These are phyloP conservation scores for Antheraea assamensis DNA, from an alignment of 2,888 invertebrate species.

Conservation along the genomic window DNA sequence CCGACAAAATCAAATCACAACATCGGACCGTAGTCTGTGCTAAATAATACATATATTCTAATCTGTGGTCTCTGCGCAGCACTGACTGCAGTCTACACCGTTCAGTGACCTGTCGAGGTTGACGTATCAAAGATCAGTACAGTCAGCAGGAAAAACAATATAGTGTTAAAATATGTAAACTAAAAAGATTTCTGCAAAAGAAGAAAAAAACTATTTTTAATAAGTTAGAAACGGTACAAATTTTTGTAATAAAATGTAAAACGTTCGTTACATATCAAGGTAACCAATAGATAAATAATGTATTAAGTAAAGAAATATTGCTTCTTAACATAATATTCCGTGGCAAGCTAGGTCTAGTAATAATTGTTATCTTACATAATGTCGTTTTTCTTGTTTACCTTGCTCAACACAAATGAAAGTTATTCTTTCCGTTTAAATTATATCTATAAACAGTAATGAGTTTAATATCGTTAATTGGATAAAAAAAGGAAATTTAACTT, in stretches of 20 bases:
- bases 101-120: not conserved
- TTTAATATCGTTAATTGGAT: not conserved
- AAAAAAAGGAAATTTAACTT: not conserved
- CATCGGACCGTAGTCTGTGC: no score
- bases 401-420: not conserved
- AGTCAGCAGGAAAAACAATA: not conserved
- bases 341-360: not conserved
- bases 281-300: not conserved
- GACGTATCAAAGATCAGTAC: not conserved
- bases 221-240: not conserved
- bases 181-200: not conserved
- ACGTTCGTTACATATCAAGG: not conserved
- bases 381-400: not conserved
- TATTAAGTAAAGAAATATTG: not conserved
- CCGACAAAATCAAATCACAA: no score
- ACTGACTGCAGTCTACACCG: not conserved
- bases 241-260: not conserved
- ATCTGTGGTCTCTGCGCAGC: no score
- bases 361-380: not conserved
- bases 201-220: not conserved
- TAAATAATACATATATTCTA: no score
- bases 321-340: not conserved
- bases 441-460: not conserved
- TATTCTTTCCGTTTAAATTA: not conserved
- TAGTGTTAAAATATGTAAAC: not conserved